Evolutionary conservation across 2,113 vertebrate genomes (phyloP).

Genomic region (Butorides virescens): DNA sequence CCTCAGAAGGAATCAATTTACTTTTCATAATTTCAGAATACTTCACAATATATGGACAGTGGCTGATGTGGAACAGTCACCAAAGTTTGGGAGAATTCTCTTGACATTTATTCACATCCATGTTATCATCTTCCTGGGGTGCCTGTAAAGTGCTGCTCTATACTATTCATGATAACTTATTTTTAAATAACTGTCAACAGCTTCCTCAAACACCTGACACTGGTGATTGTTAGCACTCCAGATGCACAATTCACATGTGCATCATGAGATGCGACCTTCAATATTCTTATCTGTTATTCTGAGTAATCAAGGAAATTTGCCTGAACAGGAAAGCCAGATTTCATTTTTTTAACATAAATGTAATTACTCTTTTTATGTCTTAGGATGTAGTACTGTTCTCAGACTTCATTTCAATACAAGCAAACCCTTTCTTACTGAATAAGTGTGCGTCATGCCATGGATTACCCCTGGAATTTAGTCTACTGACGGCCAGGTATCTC

Average conservation of each 20-base stretch:
- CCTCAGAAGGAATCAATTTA: background rate
- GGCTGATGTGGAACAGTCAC: background rate
- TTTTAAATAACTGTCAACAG: background rate
- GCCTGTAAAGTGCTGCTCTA: background rate
- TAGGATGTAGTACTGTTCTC: background rate
- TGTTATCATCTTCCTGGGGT: background rate
- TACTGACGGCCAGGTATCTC: background rate
- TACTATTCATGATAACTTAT: background rate
- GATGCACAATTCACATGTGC: background rate
- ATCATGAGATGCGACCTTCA: background rate
- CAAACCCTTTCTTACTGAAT: background rate
- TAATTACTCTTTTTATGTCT: background rate
- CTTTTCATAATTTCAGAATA: background rate
- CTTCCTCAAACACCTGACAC: background rate
- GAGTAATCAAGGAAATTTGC: background rate
- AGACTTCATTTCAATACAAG: background rate
- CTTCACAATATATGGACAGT: background rate
- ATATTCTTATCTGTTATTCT: background rate
- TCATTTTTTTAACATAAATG: background rate
- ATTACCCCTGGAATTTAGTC: background rate
- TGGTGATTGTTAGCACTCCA: background rate
- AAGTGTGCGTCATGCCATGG: background rate
- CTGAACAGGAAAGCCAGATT: background rate
- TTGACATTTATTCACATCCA: background rate
- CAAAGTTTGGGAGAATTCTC: background rate